These are phyloP conservation scores for Tridacna gigas DNA, from an alignment of 2,888 invertebrate species.

Conservation along the genomic window DNA sequence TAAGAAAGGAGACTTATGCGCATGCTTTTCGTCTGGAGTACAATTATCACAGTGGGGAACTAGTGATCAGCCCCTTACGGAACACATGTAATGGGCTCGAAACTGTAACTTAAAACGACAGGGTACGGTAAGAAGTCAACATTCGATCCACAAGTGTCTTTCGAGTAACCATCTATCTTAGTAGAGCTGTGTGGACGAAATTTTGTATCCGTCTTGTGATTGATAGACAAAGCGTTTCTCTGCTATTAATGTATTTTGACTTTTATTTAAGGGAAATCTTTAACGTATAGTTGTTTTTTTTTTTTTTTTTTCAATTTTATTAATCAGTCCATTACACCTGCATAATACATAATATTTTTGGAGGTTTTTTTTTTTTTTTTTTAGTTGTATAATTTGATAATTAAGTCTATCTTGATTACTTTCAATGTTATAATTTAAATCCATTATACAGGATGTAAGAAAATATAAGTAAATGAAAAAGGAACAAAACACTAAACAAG, in stretches of 20 bases:
- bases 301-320: too few species aligned
- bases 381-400: too few species aligned
- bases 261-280: conserved; percentile 14
- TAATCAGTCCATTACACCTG: too few species aligned
- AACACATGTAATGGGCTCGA: conserved; percentile 15
- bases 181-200: neutral
- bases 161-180: neutral
- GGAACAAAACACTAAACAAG: too few species aligned
- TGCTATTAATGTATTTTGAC: conserved; percentile 19
- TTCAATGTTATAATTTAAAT: too few species aligned
- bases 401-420: too few species aligned
- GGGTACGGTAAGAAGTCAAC: neutral
- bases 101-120: conserved; percentile 30
- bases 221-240: neutral
- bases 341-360: too few species aligned
- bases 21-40: conserved; percentile 24
- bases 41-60: conserved; percentile 1
- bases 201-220: neutral
- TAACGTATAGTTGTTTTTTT: too few species aligned
- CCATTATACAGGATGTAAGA: too few species aligned
- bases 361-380: too few species aligned
- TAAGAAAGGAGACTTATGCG: conserved; percentile 8
- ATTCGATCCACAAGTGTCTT: neutral
- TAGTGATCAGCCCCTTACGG: neutral
- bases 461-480: too few species aligned